Percentiles rank a stretch among this genome's conserved stretches.
phyloP scores from a whole-genome alignment of 2,888 invertebrate species.

The Melieria picta region DNA sequence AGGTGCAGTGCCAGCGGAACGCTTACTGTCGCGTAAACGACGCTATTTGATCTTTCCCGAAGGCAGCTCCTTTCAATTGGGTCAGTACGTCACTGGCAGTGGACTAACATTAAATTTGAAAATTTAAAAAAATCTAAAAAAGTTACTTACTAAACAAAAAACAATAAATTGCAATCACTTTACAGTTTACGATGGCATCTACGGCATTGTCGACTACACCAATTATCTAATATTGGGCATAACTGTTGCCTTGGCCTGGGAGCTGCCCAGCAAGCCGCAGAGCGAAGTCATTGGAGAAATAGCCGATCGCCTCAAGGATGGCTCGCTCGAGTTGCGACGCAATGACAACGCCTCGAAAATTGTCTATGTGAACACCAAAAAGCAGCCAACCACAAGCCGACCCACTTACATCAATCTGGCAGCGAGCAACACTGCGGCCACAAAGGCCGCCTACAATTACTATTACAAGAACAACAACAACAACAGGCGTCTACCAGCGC shows the following conservation, averaged over 20 bases:
- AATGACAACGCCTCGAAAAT: conserved; percentile 57
- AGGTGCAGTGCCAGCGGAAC: conserved; percentile 26
- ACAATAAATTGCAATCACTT: neutral
- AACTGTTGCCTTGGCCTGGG: conserved; percentile 82
- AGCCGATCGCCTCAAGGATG: conserved; percentile 55
- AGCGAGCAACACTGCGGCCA: conserved; percentile 10
- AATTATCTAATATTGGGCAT: conserved; percentile 73
- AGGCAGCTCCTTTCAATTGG: conserved; percentile 67
- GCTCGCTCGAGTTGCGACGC: conserved; percentile 54
- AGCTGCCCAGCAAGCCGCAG: conserved; percentile 74
- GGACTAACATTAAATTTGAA: no score
- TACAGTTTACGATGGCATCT: conserved; percentile 62
- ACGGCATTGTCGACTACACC: conserved; percentile 64
- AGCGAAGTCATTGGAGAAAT: conserved; percentile 60
- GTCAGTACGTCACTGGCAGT: conserved; percentile 49
- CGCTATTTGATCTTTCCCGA: conserved; percentile 68
- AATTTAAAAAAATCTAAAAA: no score
- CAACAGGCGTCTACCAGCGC: conserved; percentile 6
- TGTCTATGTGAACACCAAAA: conserved; percentile 50
- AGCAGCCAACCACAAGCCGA: conserved; percentile 15
- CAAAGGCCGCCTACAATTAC: conserved; percentile 40
- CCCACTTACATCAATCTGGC: conserved; percentile 31
- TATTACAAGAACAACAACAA: conserved; percentile 44
- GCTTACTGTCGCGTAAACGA: conserved; percentile 64
- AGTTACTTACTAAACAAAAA: no score